These are phyloP conservation scores for Sphenodon punctatus DNA, from an alignment of 2,797 vertebrate species.

Conservation along the genomic window DNA sequence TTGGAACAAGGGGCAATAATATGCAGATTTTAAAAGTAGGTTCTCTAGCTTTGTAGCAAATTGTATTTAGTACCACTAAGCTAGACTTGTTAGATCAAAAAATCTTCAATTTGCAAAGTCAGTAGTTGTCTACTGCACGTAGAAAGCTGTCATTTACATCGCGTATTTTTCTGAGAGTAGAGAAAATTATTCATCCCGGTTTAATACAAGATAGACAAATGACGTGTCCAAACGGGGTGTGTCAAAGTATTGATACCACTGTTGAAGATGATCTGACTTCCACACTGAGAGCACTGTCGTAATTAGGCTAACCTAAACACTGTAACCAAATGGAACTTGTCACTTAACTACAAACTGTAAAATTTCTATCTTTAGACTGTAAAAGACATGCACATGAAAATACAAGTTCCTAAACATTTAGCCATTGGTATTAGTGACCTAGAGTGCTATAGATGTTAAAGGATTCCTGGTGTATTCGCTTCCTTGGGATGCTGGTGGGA, in stretches of 20 bases:
- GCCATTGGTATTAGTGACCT: background rate
- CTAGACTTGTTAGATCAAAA: too few species aligned
- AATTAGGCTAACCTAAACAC: constrained; percentile 12
- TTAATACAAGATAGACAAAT: too few species aligned
- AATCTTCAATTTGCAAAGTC: too few species aligned
- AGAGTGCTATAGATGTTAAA: background rate
- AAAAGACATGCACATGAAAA: background rate
- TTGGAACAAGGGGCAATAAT: too few species aligned
- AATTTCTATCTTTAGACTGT: background rate
- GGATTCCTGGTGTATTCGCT: background rate
- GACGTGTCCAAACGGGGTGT: too few species aligned
- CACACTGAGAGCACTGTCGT: background rate
- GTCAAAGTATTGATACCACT: background rate
- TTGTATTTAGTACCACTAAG: too few species aligned
- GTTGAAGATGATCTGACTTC: background rate
- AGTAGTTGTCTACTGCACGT: too few species aligned
- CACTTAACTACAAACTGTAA: constrained; percentile 28
- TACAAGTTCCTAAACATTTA: background rate
- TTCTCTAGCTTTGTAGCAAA: too few species aligned
- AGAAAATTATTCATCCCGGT: too few species aligned
- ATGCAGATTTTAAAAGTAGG: too few species aligned
- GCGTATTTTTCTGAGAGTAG: too few species aligned
- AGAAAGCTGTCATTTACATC: too few species aligned
- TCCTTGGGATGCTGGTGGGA: background rate
- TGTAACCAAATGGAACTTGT: constrained; percentile 16